Evolutionary conservation across 92 coral and sea anemone genomes (phyloP).

Genomic region (Montipora capitata): DNA sequence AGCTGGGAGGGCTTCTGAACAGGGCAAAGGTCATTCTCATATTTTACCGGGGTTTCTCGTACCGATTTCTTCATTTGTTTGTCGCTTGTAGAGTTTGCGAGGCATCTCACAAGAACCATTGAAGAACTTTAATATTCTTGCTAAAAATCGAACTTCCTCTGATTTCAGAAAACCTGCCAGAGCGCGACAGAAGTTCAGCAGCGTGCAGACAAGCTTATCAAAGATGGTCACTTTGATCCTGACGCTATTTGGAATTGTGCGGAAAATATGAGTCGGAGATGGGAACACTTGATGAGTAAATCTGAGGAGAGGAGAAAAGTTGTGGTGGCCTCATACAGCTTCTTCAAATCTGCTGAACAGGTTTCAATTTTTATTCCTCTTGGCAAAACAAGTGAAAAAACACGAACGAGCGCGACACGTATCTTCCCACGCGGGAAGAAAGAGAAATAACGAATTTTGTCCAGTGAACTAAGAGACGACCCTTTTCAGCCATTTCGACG

Average conservation of each 20-base stretch:
- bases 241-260: constrained; percentile 95
- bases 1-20: too few species aligned
- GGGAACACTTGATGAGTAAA: constrained; percentile 96
- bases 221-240: constrained; percentile 95
- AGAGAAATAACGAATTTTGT: too few species aligned
- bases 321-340: constrained; percentile 90
- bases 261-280: constrained; percentile 89
- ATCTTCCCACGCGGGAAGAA: too few species aligned
- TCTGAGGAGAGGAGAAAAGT: constrained; percentile 89
- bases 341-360: constrained; percentile 97
- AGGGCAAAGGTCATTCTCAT: too few species aligned
- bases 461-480: too few species aligned
- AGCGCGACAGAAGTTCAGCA: constrained; percentile 95
- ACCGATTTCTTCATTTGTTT: too few species aligned
- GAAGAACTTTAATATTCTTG: not conserved
- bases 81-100: too few species aligned
- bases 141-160: not conserved
- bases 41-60: too few species aligned
- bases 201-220: constrained; percentile 94
- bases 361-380: constrained; percentile 29
- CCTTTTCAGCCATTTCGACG: too few species aligned
- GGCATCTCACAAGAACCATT: too few species aligned
- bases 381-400: too few species aligned
- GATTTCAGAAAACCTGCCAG: constrained; percentile 95
- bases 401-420: too few species aligned